Evolutionary conservation across 2,113 vertebrate species (phyloP).

Genomic region (Eurypyga helias): DNA sequence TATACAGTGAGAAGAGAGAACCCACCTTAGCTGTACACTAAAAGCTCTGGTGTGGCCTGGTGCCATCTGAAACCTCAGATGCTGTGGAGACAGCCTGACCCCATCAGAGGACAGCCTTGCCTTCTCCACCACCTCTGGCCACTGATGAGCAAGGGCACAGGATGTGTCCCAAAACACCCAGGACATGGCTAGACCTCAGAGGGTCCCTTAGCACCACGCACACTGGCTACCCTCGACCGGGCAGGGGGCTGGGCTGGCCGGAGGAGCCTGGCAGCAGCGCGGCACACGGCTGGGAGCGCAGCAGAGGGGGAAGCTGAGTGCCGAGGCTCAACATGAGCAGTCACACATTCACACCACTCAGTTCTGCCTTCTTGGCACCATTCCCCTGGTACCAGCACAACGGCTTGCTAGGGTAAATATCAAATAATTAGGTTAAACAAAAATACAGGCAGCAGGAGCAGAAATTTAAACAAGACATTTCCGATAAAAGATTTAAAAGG

Average conservation of each 20-base stretch:
- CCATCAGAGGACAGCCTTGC: not conserved
- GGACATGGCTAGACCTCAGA: not conserved
- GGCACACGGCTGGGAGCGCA: fast-evolving
- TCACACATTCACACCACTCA: not conserved
- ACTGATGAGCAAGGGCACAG: not conserved
- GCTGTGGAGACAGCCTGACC: not conserved
- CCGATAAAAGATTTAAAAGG: not conserved
- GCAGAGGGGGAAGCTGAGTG: not conserved
- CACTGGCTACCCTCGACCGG: too few species aligned
- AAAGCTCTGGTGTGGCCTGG: not conserved
- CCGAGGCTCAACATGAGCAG: fast-evolving
- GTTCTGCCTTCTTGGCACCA: not conserved
- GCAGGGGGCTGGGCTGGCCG: not conserved
- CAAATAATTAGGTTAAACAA: not conserved
- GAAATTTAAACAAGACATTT: not conserved
- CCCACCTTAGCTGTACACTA: not conserved
- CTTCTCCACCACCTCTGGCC: not conserved
- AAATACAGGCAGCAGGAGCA: not conserved
- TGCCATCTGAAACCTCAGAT: not conserved
- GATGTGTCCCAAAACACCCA: too few species aligned
- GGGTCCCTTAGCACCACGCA: fast-evolving
- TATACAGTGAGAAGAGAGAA: not conserved
- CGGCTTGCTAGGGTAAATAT: not conserved
- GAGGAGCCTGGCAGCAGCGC: fast-evolving
- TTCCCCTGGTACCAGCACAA: not conserved